Percentiles rank a stretch among this genome's conserved stretches.
Conservation (phyloP, 1,140 invertebrate species). For the Eriocheir sinensis region DNA sequence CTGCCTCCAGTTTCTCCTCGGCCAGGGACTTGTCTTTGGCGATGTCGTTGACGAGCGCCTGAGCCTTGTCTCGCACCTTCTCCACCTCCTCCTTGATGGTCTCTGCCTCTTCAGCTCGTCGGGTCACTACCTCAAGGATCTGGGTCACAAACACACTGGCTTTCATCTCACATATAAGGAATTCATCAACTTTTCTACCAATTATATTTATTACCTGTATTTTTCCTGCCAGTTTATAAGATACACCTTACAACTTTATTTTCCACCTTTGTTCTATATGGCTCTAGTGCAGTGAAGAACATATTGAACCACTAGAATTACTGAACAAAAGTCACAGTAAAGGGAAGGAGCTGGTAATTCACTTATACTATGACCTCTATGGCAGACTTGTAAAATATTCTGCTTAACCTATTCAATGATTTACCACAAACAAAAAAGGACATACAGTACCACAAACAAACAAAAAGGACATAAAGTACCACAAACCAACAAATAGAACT, state of each 20-base stretch:
- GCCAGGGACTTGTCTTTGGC: slow-evolving; percentile 95
- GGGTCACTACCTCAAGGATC: slow-evolving; percentile 92
- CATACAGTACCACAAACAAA: no score
- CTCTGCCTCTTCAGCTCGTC: slow-evolving; percentile 96
- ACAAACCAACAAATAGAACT: no score
- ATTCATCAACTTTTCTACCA: neutral
- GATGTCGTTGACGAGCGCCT: slow-evolving; percentile 94
- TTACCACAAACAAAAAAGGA: no score
- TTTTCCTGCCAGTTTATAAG: neutral
- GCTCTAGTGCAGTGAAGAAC: no score
- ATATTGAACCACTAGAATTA: neutral
- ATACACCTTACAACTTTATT: no score
- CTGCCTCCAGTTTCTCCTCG: slow-evolving; percentile 94
- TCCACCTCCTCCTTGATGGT: slow-evolving; percentile 97
- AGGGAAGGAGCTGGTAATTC: no score
- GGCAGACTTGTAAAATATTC: no score
- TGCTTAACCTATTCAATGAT: no score
- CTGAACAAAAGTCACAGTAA: no score
- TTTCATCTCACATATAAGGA: neutral
- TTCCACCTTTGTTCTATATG: no score
- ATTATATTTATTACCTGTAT: neutral
- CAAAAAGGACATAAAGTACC: no score
- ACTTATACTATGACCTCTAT: no score
- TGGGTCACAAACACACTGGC: slow-evolving; percentile 69
- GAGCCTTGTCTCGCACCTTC: slow-evolving; percentile 97